Evolutionary conservation across 1,140 invertebrate genomes (phyloP).

Genomic region (Melanaphis sacchari): DNA sequence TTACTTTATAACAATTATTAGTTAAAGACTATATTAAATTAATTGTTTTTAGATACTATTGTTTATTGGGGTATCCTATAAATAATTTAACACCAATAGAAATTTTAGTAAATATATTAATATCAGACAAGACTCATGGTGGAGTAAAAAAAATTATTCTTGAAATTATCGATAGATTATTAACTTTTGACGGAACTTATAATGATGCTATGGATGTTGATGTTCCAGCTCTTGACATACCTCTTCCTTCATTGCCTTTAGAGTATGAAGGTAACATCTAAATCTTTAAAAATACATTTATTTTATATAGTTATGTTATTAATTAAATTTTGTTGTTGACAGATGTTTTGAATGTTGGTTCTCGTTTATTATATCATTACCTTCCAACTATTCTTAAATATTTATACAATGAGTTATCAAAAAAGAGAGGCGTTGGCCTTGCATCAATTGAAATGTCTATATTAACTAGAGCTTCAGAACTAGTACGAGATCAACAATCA

Average conservation of each 20-base stretch:
- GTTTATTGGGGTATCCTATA: constrained; percentile 72
- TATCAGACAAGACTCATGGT: constrained; percentile 71
- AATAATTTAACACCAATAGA: constrained; percentile 69
- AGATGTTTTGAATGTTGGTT: constrained; percentile 56
- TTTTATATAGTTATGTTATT: not conserved
- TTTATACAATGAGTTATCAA: constrained; percentile 44
- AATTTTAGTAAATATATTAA: constrained; percentile 74
- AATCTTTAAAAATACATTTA: not conserved
- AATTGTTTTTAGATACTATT: constrained; percentile 70
- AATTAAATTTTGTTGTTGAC: not conserved
- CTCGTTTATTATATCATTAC: constrained; percentile 35
- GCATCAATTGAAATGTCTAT: constrained; percentile 55
- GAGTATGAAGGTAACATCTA: constrained; percentile 32
- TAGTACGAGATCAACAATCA: constrained; percentile 48
- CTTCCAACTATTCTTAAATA: constrained; percentile 49
- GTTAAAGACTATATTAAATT: not conserved
- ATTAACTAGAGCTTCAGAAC: constrained; percentile 47
- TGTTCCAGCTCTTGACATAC: constrained; percentile 33
- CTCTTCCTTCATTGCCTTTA: constrained; percentile 27
- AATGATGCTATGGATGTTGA: constrained; percentile 59
- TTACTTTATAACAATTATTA: not conserved
- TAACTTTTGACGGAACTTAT: constrained; percentile 69
- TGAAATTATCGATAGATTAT: constrained; percentile 79
- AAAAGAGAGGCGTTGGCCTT: constrained; percentile 42
- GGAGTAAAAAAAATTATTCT: constrained; percentile 76